Evolutionary conservation across 2,888 invertebrate species (phyloP), one percentile per base, ranked within the genome.

Genomic region (Lasius fuliginosus): DNA sequence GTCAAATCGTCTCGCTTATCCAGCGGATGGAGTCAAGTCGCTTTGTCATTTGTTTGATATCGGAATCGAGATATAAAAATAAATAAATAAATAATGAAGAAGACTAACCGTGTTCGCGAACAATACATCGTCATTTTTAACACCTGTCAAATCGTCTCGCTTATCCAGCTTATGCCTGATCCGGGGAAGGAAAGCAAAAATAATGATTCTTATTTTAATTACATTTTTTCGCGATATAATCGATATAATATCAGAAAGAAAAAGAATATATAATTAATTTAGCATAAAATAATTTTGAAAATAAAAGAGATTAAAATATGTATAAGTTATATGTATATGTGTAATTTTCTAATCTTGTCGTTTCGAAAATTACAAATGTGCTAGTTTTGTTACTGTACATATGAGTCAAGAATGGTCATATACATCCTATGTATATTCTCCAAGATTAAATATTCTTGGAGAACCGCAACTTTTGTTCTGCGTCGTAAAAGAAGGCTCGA

Each of bases 391-490:
- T 36, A 53, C 5, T 12, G n/a, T 53, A 15, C 4, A 33, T 33
- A 33, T 33, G 53, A 71, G 11, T 53, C 8, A 73, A 58, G 12
- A 30, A 27, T 73, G 30, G 11, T 65, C 5, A n/a, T 49, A 49
- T 33, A 9, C 11, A n/a, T 46, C 4, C 3, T 60, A n/a, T 12
- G n/a, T 64, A 23, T 23, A 23, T 23, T 23, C 23, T 23, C 23
- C 23, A 30, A 65, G 30, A 42, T n/a, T 58, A 74, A 75, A 65
- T 49, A 65, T 46, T 65, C 15, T 77, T 71, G 8, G 15, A 56
- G n/a, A 33, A 56, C 2, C 33, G 18, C 36, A 68, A 67, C 15
- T n/a, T 42, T 40, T 0, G 6, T 53, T 8, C 53, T 69, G 15
- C 23, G 3, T 27, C 53, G 2, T 56, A 68, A 76, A 76, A 76